phyloP scores from a whole-genome alignment of 2,113 vertebrate genomes.

The Tachysurus vachellii region DNA sequence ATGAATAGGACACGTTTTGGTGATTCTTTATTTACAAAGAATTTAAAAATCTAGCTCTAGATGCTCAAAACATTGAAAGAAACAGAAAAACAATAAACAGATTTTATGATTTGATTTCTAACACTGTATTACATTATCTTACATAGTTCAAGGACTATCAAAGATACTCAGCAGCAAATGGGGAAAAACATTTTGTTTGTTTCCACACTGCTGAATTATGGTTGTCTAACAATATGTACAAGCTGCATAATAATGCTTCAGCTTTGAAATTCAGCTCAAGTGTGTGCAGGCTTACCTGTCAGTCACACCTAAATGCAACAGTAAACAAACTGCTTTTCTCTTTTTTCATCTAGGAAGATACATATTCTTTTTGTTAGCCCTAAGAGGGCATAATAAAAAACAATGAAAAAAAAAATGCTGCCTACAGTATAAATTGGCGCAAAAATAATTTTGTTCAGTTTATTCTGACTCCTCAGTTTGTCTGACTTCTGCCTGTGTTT shows the following conservation, averaged over 20 bases:
- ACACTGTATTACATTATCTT: background rate
- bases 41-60: background rate
- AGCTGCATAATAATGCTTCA: background rate
- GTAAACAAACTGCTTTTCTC: background rate
- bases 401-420: background rate
- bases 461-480: no score
- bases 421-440: background rate
- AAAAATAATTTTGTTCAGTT: background rate
- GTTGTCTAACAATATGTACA: background rate
- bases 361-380: background rate
- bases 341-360: background rate
- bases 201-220: background rate
- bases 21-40: background rate
- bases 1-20: background rate
- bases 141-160: background rate
- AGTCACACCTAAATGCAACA: background rate
- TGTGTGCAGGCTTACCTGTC: background rate
- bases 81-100: background rate
- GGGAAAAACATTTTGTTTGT: background rate
- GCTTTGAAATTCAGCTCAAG: background rate
- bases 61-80: background rate
- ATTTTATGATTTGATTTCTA: background rate
- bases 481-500: no score
- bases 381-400: background rate
- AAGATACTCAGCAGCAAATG: background rate